Percentiles rank a stretch among this genome's conserved stretches.
phyloP scores from a whole-genome alignment of 1,140 invertebrate species.

The Dufourea novaeangliae region DNA sequence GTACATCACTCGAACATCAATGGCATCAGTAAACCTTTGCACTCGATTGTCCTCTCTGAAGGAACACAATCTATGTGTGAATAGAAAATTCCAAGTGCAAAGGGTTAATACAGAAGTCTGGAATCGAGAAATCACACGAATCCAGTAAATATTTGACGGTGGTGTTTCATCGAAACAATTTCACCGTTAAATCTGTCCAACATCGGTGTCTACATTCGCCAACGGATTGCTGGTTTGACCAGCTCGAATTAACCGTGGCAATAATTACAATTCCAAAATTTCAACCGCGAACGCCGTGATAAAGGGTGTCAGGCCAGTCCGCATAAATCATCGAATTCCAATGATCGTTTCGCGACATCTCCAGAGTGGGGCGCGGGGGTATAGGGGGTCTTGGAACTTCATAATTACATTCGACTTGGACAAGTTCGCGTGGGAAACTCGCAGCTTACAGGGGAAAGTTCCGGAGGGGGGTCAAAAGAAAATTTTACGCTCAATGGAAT shows the following conservation, averaged over 20 bases:
- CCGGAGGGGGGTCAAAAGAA: slow-evolving; percentile 4
- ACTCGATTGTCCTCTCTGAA: no score
- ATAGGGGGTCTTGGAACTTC: no score
- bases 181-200: neutral
- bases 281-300: neutral
- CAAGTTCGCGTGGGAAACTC: neutral
- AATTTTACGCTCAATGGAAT: slow-evolving; percentile 22
- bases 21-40: no score
- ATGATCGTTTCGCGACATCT: neutral
- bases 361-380: neutral
- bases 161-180: no score
- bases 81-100: no score
- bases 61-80: no score
- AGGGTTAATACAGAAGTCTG: no score
- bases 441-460: neutral
- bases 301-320: neutral
- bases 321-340: slow-evolving; percentile 9
- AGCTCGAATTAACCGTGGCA: neutral
- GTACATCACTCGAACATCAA: no score
- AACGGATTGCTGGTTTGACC: neutral
- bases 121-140: no score
- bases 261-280: neutral
- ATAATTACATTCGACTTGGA: slow-evolving; percentile 7
- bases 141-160: no score
- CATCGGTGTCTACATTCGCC: neutral